Conservation (phyloP, 2,113 vertebrate genomes). For the Meriones unguiculatus region DNA sequence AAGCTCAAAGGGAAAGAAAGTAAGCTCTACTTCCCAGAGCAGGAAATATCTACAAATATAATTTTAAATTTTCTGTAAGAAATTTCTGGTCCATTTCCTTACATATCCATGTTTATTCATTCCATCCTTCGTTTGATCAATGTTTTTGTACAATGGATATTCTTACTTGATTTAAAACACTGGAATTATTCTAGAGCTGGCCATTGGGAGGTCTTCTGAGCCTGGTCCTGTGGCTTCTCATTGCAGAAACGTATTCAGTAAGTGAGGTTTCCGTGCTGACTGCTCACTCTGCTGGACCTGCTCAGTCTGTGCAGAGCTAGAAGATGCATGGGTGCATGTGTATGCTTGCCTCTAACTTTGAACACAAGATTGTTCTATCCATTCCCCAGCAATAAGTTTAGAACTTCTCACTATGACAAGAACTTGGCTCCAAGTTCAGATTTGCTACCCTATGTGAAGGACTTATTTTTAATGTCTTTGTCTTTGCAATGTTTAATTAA, state of each 20-base stretch:
- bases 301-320: not conserved
- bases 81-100: not conserved
- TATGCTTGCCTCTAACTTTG: not conserved
- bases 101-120: not conserved
- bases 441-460: not conserved
- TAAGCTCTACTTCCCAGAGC: not conserved
- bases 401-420: conserved; percentile 18
- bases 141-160: not conserved
- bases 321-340: not conserved
- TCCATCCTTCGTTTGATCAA: not conserved
- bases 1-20: not conserved
- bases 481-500: not conserved
- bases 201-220: not conserved
- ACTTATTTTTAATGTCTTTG: not conserved
- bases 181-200: not conserved
- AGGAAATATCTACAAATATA: not conserved
- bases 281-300: not conserved
- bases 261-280: not conserved
- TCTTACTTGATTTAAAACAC: conserved; percentile 6
- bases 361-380: not conserved
- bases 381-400: not conserved
- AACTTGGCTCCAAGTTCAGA: conserved; percentile 26
- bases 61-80: conserved; percentile 5
- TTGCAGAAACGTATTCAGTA: not conserved
- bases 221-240: not conserved